These are phyloP conservation scores for Leptodactylus fuscus DNA, from an alignment of 2,113 vertebrate species.

Conservation along the genomic window DNA sequence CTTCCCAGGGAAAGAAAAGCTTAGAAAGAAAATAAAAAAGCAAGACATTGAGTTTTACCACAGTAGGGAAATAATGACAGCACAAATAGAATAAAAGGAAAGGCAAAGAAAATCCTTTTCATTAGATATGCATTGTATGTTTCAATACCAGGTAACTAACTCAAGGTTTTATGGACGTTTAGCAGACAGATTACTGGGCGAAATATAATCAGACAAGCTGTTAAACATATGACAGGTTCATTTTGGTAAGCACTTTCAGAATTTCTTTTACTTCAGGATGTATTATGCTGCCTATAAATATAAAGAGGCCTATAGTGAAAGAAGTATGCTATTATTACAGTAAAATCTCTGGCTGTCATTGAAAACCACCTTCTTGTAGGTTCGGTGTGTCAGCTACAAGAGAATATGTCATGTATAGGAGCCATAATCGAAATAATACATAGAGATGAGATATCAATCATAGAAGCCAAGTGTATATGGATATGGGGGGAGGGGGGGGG, in stretches of 20 bases:
- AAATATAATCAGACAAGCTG: conserved; percentile 47
- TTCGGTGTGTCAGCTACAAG: neutral
- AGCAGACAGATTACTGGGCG: conserved; percentile 35
- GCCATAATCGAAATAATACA: neutral
- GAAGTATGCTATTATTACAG: conserved; percentile 20
- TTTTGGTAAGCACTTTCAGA: conserved; percentile 26
- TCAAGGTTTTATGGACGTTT: conserved; percentile 40
- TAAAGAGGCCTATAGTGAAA: neutral
- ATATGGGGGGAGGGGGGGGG: no score
- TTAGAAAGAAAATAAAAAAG: neutral
- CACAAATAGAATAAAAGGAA: conserved; percentile 22
- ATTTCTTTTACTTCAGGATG: conserved; percentile 12
- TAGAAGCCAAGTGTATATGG: no score
- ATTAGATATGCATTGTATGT: conserved; percentile 41
- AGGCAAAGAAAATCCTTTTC: conserved; percentile 27
- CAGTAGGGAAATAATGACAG: conserved; percentile 28
- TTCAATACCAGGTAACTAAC: conserved; percentile 20
- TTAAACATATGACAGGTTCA: conserved; percentile 42
- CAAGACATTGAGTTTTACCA: conserved; percentile 13
- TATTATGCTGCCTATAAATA: conserved; percentile 31
- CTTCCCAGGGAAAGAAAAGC: neutral
- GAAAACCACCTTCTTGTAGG: neutral
- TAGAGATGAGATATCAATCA: neutral
- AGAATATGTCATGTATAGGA: neutral
- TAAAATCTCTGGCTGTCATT: conserved; percentile 31